Conservation (phyloP, 1,140 invertebrate species). For the Atopsyche davidsoni region DNA sequence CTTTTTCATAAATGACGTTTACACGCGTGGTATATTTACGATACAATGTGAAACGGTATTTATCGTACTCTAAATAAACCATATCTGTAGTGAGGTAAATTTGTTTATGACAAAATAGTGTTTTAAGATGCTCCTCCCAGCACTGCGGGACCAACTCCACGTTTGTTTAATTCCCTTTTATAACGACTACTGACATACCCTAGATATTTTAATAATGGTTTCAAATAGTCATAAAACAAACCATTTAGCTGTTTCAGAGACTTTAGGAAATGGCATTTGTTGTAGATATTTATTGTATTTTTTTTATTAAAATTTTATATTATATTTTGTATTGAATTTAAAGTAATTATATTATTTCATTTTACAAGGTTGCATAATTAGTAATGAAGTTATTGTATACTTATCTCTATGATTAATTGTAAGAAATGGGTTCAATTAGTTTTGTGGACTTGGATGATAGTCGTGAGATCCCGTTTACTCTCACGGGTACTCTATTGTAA, state of each 20-base stretch:
- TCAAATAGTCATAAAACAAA: not conserved
- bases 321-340: constrained; percentile 9
- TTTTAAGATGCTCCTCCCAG: constrained; percentile 3
- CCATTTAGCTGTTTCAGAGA: not conserved
- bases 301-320: constrained; percentile 13
- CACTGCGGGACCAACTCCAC: not conserved
- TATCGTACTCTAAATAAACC: not conserved
- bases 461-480: constrained; percentile 9
- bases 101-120: not conserved
- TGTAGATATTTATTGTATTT: constrained; percentile 16
- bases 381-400: constrained; percentile 4
- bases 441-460: constrained; percentile 1
- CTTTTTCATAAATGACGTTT: no score
- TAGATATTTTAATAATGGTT: not conserved
- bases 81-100: not conserved
- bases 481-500: constrained; percentile 15
- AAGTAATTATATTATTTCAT: constrained; percentile 8
- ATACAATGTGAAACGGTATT: not conserved
- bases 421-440: constrained; percentile 16
- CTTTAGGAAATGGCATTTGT: constrained; percentile 12
- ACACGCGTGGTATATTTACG: no score
- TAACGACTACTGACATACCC: not conserved
- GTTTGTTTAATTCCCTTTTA: constrained; percentile 1
- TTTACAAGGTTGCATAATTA: constrained; percentile 16
- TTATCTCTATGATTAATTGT: constrained; percentile 13